Percentiles rank a stretch among this genome's conserved stretches.
phyloP scores from a whole-genome alignment of 2,797 vertebrate species.

The Acipenser ruthenus region DNA sequence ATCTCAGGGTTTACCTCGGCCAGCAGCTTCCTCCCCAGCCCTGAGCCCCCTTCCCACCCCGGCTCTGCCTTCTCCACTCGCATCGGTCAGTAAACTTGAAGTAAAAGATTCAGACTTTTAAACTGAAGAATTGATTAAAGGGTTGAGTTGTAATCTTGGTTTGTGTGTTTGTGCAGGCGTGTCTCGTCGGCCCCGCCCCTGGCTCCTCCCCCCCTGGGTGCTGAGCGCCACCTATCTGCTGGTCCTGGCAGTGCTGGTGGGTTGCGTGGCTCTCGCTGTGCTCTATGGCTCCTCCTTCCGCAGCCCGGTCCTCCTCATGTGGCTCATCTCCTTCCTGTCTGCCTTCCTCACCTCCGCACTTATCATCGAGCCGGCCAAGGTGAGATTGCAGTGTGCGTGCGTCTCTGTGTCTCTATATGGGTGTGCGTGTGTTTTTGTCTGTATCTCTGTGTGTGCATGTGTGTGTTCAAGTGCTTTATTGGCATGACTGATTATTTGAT shows the following conservation, averaged over 20 bases:
- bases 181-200: slow-evolving; percentile 36
- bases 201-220: slow-evolving; percentile 53
- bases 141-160: background rate
- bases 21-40: slow-evolving; percentile 58
- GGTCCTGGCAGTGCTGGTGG: slow-evolving; percentile 40
- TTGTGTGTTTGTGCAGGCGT: slow-evolving; percentile 47
- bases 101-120: no score
- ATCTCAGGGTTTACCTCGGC: slow-evolving; percentile 49
- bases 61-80: slow-evolving; percentile 53
- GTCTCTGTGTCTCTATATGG: no score
- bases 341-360: slow-evolving; percentile 59
- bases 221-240: slow-evolving; percentile 47
- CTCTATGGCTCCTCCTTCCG: slow-evolving; percentile 59
- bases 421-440: no score
- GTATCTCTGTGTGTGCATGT: no score
- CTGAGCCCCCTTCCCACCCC: slow-evolving; percentile 39
- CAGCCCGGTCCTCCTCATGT: slow-evolving; percentile 54
- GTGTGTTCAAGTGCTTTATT: no score
- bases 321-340: slow-evolving; percentile 52
- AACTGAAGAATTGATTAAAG: no score
- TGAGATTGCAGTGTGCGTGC: slow-evolving; percentile 22
- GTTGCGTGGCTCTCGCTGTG: slow-evolving; percentile 47
- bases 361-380: slow-evolving; percentile 64
- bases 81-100: slow-evolving; percentile 44
- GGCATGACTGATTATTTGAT: no score